A percentile compares a stretch with the other conserved stretches of the same genome.
Conservation (phyloP, 2,797 vertebrate genomes). For the Prunella strophiata region DNA sequence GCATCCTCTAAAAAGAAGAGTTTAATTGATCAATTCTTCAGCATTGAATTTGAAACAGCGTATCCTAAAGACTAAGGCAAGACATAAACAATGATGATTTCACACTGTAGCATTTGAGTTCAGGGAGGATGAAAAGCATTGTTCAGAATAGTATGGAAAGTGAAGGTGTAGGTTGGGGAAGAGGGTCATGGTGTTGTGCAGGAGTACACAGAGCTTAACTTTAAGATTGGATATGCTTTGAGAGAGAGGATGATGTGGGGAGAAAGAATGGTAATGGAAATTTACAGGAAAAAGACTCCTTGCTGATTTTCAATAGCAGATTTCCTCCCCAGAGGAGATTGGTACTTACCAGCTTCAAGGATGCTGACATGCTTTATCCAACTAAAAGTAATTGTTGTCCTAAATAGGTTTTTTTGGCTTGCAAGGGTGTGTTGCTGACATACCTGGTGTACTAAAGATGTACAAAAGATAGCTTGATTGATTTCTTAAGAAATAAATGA, state of each 20-base stretch:
- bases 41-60: slow-evolving; percentile 95
- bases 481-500: neutral
- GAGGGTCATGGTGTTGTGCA: neutral
- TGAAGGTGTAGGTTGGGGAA: neutral
- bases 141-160: neutral
- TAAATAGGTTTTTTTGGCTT: neutral
- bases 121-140: neutral
- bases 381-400: neutral
- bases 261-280: neutral
- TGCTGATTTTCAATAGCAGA: neutral
- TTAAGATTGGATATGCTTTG: neutral
- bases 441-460: neutral
- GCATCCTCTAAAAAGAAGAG: slow-evolving; percentile 90
- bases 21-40: slow-evolving; percentile 98
- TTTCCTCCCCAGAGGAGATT: neutral
- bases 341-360: neutral
- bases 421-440: neutral
- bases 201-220: neutral
- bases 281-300: fast-evolving
- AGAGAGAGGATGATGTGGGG: neutral
- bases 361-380: neutral
- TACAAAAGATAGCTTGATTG: neutral
- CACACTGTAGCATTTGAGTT: neutral
- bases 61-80: slow-evolving; percentile 84
- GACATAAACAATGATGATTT: neutral